phyloP scores from a whole-genome alignment of 2,888 invertebrate species.

The Drosophila affinis region DNA sequence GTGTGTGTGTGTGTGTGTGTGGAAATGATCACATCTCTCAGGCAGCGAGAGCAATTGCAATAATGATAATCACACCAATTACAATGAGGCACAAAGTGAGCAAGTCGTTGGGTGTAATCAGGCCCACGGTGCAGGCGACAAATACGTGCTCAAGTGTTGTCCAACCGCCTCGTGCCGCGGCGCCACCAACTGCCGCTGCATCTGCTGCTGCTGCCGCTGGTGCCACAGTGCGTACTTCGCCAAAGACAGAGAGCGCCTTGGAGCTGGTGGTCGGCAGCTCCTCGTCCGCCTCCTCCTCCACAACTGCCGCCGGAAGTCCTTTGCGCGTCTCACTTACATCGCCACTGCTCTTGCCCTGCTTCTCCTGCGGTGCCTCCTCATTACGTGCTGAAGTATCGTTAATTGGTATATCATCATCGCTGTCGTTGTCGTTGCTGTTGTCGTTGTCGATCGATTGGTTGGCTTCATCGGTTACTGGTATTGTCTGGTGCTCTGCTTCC shows the following conservation, averaged over 20 bases:
- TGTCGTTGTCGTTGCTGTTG: not conserved
- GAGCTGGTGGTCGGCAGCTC: conserved; percentile 72
- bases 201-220: conserved; percentile 15
- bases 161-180: conserved; percentile 70
- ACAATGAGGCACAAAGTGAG: conserved; percentile 90
- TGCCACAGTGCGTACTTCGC: conserved; percentile 68
- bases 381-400: conserved; percentile 52
- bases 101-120: conserved; percentile 89
- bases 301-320: conserved; percentile 60
- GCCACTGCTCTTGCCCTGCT: conserved; percentile 13
- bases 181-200: conserved; percentile 27
- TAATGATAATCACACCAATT: conserved; percentile 89
- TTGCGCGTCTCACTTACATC: conserved; percentile 41
- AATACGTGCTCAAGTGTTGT: conserved; percentile 86
- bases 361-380: conserved; percentile 16
- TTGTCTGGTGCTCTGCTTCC: conserved; percentile 9
- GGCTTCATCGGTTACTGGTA: conserved; percentile 34
- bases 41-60: conserved; percentile 85
- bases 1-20: conserved; percentile 1
- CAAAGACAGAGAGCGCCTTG: conserved; percentile 74
- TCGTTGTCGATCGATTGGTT: conserved; percentile 14
- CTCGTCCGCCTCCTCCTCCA: conserved; percentile 31
- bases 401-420: conserved; percentile 21
- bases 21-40: conserved; percentile 48
- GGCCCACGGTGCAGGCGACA: conserved; percentile 91